Evolutionary conservation across 1,140 invertebrate genomes (phyloP).

Genomic region (Rhyzopertha dominica): DNA sequence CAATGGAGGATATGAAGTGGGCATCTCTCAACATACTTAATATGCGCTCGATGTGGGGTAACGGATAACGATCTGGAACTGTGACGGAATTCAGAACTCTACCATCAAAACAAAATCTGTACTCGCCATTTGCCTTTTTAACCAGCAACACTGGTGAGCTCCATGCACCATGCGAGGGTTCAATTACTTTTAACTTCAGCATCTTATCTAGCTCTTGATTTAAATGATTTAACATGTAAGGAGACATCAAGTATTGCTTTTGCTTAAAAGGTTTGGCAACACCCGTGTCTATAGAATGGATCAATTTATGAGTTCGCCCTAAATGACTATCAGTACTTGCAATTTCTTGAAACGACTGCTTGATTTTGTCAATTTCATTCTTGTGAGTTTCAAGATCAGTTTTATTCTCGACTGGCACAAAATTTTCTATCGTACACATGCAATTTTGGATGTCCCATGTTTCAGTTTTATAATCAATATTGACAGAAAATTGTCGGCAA

Average conservation of each 20-base stretch:
- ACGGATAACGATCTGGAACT: slow-evolving; percentile 34
- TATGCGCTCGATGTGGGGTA: slow-evolving; percentile 31
- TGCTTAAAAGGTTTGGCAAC: slow-evolving; percentile 4
- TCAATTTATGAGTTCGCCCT: slow-evolving; percentile 4
- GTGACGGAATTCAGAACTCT: slow-evolving; percentile 41
- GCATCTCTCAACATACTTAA: slow-evolving; percentile 33
- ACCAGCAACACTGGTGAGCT: slow-evolving; percentile 21
- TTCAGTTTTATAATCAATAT: too few relatives aligned
- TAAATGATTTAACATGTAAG: slow-evolving; percentile 10
- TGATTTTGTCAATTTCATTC: too few relatives aligned
- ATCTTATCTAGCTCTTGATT: too few relatives aligned
- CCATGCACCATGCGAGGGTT: too few relatives aligned
- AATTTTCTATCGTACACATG: too few relatives aligned
- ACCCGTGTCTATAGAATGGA: slow-evolving; percentile 6
- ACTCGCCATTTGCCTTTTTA: slow-evolving; percentile 21
- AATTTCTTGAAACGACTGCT: too few relatives aligned
- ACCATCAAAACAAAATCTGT: slow-evolving; percentile 41
- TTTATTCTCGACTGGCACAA: too few relatives aligned
- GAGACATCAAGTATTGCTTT: slow-evolving; percentile 7
- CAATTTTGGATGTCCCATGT: too few relatives aligned
- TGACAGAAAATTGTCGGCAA: too few relatives aligned
- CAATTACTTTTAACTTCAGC: too few relatives aligned
- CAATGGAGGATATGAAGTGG: slow-evolving; percentile 35
- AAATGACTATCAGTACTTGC: slow-evolving; percentile 1
- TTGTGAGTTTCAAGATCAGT: too few relatives aligned